These are phyloP conservation scores for Mya arenaria DNA, from an alignment of 1,140 invertebrate species.

Conservation along the genomic window DNA sequence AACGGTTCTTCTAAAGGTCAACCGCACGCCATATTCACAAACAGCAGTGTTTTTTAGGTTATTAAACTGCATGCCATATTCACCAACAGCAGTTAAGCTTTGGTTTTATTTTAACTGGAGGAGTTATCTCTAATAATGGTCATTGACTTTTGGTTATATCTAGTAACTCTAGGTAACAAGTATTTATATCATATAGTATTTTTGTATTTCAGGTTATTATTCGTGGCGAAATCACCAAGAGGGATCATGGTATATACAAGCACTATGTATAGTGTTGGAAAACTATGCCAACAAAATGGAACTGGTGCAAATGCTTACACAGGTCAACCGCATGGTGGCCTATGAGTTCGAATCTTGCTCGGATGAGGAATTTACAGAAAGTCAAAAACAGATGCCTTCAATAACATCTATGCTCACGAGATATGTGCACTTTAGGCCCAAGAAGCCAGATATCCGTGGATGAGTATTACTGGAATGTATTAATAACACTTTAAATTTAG, in stretches of 20 bases:
- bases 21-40: too few relatives aligned
- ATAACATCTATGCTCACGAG: constrained; percentile 95
- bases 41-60: too few relatives aligned
- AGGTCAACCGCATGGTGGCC: constrained; percentile 93
- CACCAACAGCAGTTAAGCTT: too few relatives aligned
- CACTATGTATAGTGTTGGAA: constrained; percentile 91
- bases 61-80: too few relatives aligned
- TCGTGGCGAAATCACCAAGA: constrained; percentile 97
- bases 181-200: too few relatives aligned
- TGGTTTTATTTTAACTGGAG: too few relatives aligned
- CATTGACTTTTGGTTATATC: too few relatives aligned
- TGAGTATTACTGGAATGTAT: too few relatives aligned
- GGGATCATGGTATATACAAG: constrained; percentile 97
- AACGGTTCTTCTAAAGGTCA: too few relatives aligned
- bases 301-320: constrained; percentile 93
- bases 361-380: constrained; percentile 90
- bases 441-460: constrained; percentile 79
- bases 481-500: too few relatives aligned
- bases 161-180: too few relatives aligned
- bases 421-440: constrained; percentile 83
- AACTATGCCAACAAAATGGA: constrained; percentile 86
- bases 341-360: constrained; percentile 96
- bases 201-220: constrained; percentile 85
- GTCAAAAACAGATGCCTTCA: constrained; percentile 97
- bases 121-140: too few relatives aligned